Conservation (phyloP, 2,113 vertebrate genomes). For the Pituophis catenifer region DNA sequence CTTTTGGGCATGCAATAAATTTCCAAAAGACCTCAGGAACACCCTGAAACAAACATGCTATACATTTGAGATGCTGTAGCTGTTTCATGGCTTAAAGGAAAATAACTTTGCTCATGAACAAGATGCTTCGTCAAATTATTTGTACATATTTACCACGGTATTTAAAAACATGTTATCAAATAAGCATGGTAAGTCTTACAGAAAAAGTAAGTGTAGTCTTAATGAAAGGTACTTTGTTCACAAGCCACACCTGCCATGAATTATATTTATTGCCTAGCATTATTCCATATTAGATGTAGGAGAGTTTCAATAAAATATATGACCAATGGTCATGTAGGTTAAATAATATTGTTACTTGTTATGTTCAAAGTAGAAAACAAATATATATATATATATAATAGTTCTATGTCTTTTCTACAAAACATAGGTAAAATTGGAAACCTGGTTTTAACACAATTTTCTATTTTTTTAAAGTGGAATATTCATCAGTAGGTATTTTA, state of each 20-base stretch:
- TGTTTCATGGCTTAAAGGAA: too few species aligned
- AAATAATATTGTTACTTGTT: neutral
- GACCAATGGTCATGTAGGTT: neutral
- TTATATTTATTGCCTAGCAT: neutral
- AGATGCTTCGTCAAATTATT: too few species aligned
- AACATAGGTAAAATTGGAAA: neutral
- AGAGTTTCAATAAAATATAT: neutral
- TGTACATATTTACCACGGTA: too few species aligned
- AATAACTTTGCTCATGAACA: too few species aligned
- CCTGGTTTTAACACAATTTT: conserved; percentile 1
- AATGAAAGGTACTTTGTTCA: too few species aligned
- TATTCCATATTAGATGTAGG: neutral
- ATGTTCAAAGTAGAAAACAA: neutral
- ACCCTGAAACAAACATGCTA: too few species aligned
- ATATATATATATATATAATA: neutral
- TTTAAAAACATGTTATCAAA: neutral
- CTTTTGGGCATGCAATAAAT: too few species aligned
- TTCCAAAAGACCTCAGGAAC: too few species aligned
- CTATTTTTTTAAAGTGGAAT: neutral
- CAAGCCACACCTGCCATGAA: neutral
- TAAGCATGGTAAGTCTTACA: neutral
- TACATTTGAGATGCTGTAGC: too few species aligned
- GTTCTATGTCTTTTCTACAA: neutral
- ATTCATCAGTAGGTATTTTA: neutral
- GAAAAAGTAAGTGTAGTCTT: too few species aligned